These are phyloP conservation scores for Anas bahamensis DNA, from an alignment of 2,797 vertebrate species.

Conservation along the genomic window DNA sequence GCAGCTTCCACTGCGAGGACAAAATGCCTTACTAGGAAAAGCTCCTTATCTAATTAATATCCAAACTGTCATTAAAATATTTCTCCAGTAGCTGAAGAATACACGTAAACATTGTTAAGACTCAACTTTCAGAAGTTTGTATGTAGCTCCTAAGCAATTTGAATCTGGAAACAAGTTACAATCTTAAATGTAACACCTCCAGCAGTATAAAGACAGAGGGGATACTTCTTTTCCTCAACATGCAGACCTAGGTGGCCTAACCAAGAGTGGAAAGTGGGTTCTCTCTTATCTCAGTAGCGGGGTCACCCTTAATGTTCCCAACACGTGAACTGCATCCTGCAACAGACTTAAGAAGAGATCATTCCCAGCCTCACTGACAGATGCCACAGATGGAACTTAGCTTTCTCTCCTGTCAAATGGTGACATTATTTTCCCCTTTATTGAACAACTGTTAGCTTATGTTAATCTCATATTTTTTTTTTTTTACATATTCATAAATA, in stretches of 20 bases:
- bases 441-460: background rate
- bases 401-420: background rate
- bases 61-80: background rate
- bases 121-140: background rate
- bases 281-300: slow-evolving; percentile 22
- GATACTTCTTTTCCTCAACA: background rate
- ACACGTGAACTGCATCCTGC: background rate
- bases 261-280: background rate
- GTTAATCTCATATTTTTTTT: background rate
- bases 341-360: background rate
- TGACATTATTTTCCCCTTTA: background rate
- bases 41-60: background rate
- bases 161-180: background rate
- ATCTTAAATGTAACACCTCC: background rate
- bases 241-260: background rate
- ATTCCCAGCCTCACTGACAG: background rate
- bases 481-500: background rate
- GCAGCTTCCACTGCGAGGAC: background rate
- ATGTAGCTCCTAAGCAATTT: background rate
- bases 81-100: background rate
- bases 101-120: background rate
- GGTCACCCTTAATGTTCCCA: background rate
- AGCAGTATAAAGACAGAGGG: background rate
- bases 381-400: background rate
- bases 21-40: background rate